A percentile compares a stretch with the other conserved stretches of the same genome.
Conservation (phyloP, 2,888 invertebrate genomes). For the Cepaea hortensis region DNA sequence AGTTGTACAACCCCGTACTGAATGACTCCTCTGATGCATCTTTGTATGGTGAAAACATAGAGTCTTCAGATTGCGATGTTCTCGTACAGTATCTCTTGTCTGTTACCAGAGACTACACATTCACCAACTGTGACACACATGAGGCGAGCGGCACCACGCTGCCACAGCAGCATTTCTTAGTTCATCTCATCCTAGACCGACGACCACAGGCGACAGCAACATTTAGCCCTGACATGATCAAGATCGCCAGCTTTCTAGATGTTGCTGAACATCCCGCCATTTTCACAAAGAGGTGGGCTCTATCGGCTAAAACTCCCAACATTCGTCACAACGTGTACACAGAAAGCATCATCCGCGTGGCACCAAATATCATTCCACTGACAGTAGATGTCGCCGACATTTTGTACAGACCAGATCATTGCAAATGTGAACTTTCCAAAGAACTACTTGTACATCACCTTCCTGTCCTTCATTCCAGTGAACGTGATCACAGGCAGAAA, state of each 20-base stretch:
- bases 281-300: constrained; percentile 31
- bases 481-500: not conserved
- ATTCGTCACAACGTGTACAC: constrained; percentile 31
- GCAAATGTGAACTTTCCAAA: not conserved
- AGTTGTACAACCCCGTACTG: not conserved
- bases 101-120: constrained; percentile 32
- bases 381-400: not conserved
- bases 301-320: constrained; percentile 23
- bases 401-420: constrained; percentile 2
- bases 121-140: not conserved
- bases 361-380: not conserved
- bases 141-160: not conserved
- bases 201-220: constrained; percentile 3
- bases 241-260: not conserved
- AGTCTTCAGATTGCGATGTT: not conserved
- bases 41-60: not conserved
- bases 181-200: constrained; percentile 12
- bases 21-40: not conserved
- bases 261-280: constrained; percentile 25
- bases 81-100: constrained; percentile 11
- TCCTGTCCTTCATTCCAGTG: not conserved
- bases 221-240: not conserved
- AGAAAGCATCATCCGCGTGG: constrained; percentile 14
- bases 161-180: constrained; percentile 37
- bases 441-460: not conserved